phyloP scores from a whole-genome alignment of 2,113 vertebrate species.

The Carassius gibelio region DNA sequence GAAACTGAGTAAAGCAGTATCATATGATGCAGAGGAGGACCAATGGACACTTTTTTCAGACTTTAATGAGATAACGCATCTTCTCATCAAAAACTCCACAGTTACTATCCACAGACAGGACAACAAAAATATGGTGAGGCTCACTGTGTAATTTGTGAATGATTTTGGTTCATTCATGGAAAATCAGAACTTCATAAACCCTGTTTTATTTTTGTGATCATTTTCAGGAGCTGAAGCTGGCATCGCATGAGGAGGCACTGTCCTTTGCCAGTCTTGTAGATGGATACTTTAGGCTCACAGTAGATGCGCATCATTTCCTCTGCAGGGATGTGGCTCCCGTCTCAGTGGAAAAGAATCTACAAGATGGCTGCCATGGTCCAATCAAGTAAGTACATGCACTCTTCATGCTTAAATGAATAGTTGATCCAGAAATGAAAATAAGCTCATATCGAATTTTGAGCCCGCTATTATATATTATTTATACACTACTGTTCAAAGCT shows the following conservation, averaged over 20 bases:
- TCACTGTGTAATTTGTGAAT: neutral
- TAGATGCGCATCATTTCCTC: slow-evolving; percentile 87
- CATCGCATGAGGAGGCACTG: slow-evolving; percentile 75
- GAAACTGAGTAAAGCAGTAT: slow-evolving; percentile 70
- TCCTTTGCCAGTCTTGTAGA: slow-evolving; percentile 83
- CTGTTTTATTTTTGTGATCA: neutral
- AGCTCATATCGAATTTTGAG: neutral
- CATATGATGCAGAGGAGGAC: slow-evolving; percentile 17
- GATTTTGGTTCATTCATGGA: neutral
- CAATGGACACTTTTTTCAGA: slow-evolving; percentile 82
- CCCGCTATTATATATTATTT: too few species aligned
- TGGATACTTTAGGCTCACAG: slow-evolving; percentile 85
- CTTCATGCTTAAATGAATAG: neutral
- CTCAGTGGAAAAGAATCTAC: slow-evolving; percentile 80
- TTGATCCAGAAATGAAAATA: neutral
- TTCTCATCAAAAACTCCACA: slow-evolving; percentile 78
- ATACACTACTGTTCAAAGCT: too few species aligned
- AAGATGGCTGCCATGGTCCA: slow-evolving; percentile 85
- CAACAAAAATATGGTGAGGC: slow-evolving; percentile 81
- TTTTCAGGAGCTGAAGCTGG: slow-evolving; percentile 78
- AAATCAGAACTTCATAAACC: neutral
- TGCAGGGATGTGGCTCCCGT: slow-evolving; percentile 85
- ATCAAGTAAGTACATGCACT: slow-evolving; percentile 75
- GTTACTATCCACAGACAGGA: slow-evolving; percentile 85
- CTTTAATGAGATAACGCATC: slow-evolving; percentile 86